A percentile compares a stretch with the other conserved stretches of the same genome.
phyloP scores from a whole-genome alignment of 2,113 vertebrate species.

The Pelusios castaneus region DNA sequence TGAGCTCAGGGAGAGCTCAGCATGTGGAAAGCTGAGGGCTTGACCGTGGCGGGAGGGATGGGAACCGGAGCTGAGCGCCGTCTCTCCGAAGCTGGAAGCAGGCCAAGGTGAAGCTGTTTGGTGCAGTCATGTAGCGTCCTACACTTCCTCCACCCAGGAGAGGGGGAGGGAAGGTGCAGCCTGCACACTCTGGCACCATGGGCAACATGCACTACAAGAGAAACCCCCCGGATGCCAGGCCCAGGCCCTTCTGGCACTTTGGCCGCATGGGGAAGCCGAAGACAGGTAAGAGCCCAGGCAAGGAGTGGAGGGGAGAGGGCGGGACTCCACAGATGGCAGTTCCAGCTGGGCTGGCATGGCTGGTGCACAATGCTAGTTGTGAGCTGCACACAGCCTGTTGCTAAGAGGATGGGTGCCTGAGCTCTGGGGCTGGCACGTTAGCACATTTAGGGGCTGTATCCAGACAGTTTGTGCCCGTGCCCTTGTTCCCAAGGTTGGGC shows the following conservation, averaged over 20 bases:
- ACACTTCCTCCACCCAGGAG: slow-evolving; percentile 64
- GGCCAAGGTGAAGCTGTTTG: slow-evolving; percentile 10
- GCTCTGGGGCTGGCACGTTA: not conserved
- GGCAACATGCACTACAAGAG: slow-evolving; percentile 90
- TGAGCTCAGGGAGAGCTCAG: not conserved
- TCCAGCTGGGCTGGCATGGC: not conserved
- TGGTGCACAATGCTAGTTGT: not conserved
- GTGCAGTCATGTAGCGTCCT: slow-evolving; percentile 65
- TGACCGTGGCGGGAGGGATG: slow-evolving; percentile 24
- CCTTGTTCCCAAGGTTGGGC: not conserved
- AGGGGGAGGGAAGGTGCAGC: slow-evolving; percentile 23
- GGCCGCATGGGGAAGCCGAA: slow-evolving; percentile 75
- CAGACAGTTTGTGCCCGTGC: not conserved
- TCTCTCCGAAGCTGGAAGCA: not conserved
- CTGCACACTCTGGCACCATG: slow-evolving; percentile 75
- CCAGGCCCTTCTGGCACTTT: slow-evolving; percentile 82
- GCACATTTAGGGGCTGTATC: not conserved
- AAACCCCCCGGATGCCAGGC: slow-evolving; percentile 77
- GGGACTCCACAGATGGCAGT: not conserved
- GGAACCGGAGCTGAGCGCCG: slow-evolving; percentile 18
- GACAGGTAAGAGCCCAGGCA: slow-evolving; percentile 79
- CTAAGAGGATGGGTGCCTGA: not conserved
- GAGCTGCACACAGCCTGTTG: not conserved
- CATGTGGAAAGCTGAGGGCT: slow-evolving; percentile 17
- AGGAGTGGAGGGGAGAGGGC: slow-evolving; percentile 4